These are phyloP conservation scores for Pseudanteris insignis DNA, from an alignment of 2,888 invertebrate species.

Conservation along the genomic window DNA sequence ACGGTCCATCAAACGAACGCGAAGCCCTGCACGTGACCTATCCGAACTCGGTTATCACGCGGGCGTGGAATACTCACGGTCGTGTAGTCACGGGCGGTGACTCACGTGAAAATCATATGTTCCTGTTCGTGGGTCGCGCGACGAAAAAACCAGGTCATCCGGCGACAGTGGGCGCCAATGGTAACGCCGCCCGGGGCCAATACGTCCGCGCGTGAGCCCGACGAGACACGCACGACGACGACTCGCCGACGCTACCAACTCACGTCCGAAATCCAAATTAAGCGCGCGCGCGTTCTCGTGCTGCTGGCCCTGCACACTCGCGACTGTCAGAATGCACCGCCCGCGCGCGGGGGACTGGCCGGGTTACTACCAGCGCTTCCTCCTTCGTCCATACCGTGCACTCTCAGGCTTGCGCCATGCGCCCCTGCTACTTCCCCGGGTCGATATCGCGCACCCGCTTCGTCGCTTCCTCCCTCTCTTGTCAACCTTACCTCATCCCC, in stretches of 20 bases:
- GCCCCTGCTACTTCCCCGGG: constrained; percentile 62
- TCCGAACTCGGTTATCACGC: neutral
- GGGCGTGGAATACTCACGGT: constrained; percentile 7
- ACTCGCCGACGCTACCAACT: no score
- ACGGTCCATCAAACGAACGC: no score
- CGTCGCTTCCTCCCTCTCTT: constrained; percentile 49
- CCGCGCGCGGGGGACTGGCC: constrained; percentile 65
- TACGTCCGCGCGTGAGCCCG: constrained; percentile 37
- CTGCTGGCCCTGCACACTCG: constrained; percentile 24
- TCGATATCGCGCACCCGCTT: constrained; percentile 60
- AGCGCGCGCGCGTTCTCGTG: constrained; percentile 25
- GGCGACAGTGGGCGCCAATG: neutral
- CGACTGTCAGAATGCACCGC: constrained; percentile 57
- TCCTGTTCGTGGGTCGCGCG: constrained; percentile 12
- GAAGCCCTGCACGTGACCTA: constrained; percentile 23
- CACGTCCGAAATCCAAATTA: no score
- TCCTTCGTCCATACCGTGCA: constrained; percentile 51
- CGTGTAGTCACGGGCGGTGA: constrained; percentile 7
- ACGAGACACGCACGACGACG: constrained; percentile 46
- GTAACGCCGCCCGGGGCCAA: constrained; percentile 23
- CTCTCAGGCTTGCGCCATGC: constrained; percentile 63
- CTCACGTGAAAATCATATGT: constrained; percentile 34
- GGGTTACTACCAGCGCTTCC: constrained; percentile 61
- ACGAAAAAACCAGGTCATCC: constrained; percentile 30
- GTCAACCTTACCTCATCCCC: constrained; percentile 37